Base-by-base conservation (phyloP, 2,888 invertebrate genomes). In the Parascotia fuliginaria region DNA sequence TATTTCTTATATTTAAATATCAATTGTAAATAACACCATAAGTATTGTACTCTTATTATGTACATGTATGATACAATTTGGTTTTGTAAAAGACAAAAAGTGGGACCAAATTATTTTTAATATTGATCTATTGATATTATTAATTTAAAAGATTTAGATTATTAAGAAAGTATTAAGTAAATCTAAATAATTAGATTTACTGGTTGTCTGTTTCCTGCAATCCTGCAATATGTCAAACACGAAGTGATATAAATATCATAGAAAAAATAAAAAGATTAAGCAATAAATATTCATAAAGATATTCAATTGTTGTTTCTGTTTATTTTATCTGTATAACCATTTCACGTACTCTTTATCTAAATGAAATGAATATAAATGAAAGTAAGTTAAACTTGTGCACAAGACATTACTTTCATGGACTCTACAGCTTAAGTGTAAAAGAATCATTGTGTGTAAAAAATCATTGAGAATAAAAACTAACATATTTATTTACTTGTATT, bases 51-150 rank as follows among this genome's bases (percentile, higher is more conserved):
- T 29, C n/a, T 60, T 49, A 50, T 55, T 41, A 50, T 63, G 15
- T 65, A 54, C 46, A 39, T 61, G 33, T 42, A 39, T 36, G 50
- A 16, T 52, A 13, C 32, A 56, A 41, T 42, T 51, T 39, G 48
- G 43, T 61, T 51, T 43, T 36, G 45, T 41, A 32, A 44, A 51
- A 33, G 41, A 11, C 7, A 13, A 39, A 55, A 44, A 42, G 47
- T 46, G 68, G 68, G 67, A 61, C 67, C 70, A 68, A 69, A 49
- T 55, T 55, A 54, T 48, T 49, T 56, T 69, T 44, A 55, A 45
- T 33, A 39, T 59, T 32, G 15, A 22, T 39, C 29, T 39, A 42
- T 38, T 41, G 31, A 42, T 46, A 51, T 38, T 40, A 48, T 46
- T 33, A 32, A 43, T 22, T 16, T 24, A 19, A 15, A 49, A 63